These are phyloP conservation scores for Pentalonia nigronervosa DNA, from an alignment of 1,140 invertebrate genomes.

Conservation along the genomic window DNA sequence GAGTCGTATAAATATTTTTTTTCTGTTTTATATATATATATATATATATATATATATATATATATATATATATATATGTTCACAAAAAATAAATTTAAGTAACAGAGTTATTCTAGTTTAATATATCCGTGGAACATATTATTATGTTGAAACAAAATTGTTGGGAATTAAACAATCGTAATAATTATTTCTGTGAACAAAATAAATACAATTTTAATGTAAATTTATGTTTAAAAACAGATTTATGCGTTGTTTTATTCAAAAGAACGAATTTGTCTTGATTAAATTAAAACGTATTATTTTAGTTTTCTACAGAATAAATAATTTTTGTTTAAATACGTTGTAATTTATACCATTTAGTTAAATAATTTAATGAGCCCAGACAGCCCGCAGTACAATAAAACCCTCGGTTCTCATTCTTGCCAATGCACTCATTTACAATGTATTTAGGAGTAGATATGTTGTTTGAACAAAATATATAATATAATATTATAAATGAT, in stretches of 20 bases:
- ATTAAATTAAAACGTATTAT: conserved; percentile 22
- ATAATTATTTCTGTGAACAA: not conserved
- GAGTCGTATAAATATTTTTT: not conserved
- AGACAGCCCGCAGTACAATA: not conserved
- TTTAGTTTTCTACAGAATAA: not conserved
- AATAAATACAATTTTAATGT: not conserved
- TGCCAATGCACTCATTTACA: not conserved
- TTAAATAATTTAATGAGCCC: not conserved
- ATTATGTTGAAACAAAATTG: not conserved
- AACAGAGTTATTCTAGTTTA: not conserved
- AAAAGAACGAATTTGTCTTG: conserved; percentile 20
- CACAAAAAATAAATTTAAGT: not conserved
- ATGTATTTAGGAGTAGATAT: not conserved
- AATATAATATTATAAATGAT: not conserved
- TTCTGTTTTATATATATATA: not conserved
- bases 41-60: too few relatives aligned
- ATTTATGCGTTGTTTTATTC: conserved; percentile 17
- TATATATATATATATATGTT: too few relatives aligned
- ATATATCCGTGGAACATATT: not conserved
- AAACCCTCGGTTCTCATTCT: not conserved
- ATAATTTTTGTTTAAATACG: conserved; percentile 17
- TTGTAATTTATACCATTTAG: conserved; percentile 33
- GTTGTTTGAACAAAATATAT: not conserved
- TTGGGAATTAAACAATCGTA: not conserved
- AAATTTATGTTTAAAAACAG: conserved; percentile 16